phyloP scores from a whole-genome alignment of 2,113 vertebrate genomes.

The Pollachius pollachius region DNA sequence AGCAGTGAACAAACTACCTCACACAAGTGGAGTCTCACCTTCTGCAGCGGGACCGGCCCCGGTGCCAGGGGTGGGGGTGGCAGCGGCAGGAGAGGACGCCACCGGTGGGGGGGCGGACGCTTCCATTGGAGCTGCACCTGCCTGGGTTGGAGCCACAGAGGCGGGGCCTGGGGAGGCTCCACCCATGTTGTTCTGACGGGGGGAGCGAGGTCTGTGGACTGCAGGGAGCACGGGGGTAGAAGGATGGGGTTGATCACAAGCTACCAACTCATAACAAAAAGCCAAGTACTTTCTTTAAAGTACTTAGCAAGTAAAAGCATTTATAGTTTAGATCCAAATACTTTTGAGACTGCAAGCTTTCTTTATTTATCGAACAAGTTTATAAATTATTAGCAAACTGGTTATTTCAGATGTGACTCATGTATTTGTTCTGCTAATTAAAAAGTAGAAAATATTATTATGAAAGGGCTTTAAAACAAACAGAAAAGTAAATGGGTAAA shows the following conservation, averaged over 20 bases:
- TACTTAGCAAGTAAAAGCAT: no score
- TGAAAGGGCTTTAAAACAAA: not conserved
- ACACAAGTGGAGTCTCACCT: slow-evolving; percentile 65
- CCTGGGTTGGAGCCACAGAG: slow-evolving; percentile 83
- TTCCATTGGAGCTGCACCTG: slow-evolving; percentile 83
- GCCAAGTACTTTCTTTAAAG: no score
- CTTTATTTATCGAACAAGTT: no score
- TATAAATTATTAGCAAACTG: no score
- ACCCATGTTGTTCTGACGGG: slow-evolving; percentile 85
- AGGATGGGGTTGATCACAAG: not conserved
- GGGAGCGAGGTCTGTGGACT: slow-evolving; percentile 95
- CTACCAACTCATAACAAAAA: not conserved
- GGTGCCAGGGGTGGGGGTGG: slow-evolving; percentile 87
- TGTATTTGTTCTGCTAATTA: not conserved
- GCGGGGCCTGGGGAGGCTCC: slow-evolving; percentile 78
- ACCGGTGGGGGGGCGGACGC: slow-evolving; percentile 78
- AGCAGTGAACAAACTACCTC: not conserved
- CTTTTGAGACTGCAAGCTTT: no score
- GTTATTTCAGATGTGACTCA: no score
- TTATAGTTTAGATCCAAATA: no score
- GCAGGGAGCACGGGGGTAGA: not conserved
- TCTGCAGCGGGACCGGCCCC: slow-evolving; percentile 84
- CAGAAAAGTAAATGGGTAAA: not conserved
- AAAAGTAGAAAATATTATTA: not conserved
- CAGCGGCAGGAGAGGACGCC: slow-evolving; percentile 86